These are phyloP conservation scores for Euura lappo DNA, from an alignment of 1,140 invertebrate genomes.

Conservation along the genomic window DNA sequence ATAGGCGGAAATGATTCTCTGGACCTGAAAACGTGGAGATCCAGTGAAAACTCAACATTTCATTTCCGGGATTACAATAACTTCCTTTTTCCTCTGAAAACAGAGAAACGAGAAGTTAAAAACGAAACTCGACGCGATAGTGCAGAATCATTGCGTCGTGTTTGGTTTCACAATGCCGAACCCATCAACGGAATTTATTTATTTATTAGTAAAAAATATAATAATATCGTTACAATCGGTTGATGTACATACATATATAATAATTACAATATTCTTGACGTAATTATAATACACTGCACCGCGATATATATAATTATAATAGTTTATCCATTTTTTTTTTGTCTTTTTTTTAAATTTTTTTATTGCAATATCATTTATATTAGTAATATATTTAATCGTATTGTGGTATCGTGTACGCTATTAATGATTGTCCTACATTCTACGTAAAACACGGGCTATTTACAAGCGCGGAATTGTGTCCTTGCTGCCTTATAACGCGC, in stretches of 20 bases:
- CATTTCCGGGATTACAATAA: too few species aligned
- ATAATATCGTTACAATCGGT: constrained; percentile 48
- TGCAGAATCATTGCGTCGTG: too few species aligned
- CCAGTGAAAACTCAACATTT: too few species aligned
- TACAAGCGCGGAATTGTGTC: constrained; percentile 38
- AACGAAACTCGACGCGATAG: neutral
- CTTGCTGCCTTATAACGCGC: neutral
- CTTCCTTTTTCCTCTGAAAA: too few species aligned
- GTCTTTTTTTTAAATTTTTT: neutral
- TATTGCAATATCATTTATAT: too few species aligned
- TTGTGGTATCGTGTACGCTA: constrained; percentile 23
- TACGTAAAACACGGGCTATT: constrained; percentile 40
- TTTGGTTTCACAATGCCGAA: too few species aligned
- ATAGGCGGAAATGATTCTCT: too few species aligned
- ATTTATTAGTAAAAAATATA: constrained; percentile 61
- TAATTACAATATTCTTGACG: constrained; percentile 18
- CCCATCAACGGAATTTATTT: constrained; percentile 1
- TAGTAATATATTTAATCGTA: too few species aligned
- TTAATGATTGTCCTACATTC: constrained; percentile 21
- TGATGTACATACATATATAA: constrained; percentile 11
- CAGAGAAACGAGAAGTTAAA: neutral
- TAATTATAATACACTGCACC: constrained; percentile 28
- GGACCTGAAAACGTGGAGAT: too few species aligned
- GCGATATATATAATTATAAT: constrained; percentile 9
- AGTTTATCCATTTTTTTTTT: constrained; percentile 17